Conservation (phyloP, 2,888 invertebrate genomes). For the Meandrusa payeni region DNA sequence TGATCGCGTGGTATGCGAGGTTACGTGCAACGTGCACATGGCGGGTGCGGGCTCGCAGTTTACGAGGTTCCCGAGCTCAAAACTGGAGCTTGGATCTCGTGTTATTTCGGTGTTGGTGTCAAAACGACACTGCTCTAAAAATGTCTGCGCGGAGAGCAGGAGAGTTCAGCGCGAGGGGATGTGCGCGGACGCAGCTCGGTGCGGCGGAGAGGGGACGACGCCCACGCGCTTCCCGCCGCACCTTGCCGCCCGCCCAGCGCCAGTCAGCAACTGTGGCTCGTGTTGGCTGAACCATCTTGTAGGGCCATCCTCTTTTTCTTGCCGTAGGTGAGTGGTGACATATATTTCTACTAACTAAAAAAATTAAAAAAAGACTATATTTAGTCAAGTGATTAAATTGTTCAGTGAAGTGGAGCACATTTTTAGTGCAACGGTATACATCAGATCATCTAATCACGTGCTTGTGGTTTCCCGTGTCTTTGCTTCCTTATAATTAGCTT, state of each 20-base stretch:
- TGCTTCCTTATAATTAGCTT: conserved; percentile 3
- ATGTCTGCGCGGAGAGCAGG: conserved; percentile 56
- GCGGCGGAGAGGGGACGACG: conserved; percentile 48
- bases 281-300: conserved; percentile 84
- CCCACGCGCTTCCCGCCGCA: conserved; percentile 70
- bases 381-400: conserved; percentile 49
- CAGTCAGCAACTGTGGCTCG: conserved; percentile 80
- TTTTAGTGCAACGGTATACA: conserved; percentile 37
- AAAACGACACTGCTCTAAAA: conserved; percentile 78
- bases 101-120: conserved; percentile 79
- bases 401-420: conserved; percentile 66
- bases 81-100: conserved; percentile 61
- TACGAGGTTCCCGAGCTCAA: conserved; percentile 51
- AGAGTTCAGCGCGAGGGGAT: conserved; percentile 34
- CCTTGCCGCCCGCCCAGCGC: conserved; percentile 74
- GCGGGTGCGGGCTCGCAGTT: conserved; percentile 36
- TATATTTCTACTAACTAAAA: conserved; percentile 37
- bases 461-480: conserved; percentile 30
- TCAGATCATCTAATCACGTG: conserved; percentile 42
- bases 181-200: conserved; percentile 31
- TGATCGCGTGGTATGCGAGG: background rate
- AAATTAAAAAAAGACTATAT: conserved; percentile 32
- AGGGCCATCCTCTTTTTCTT: conserved; percentile 78
- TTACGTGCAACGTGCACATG: conserved; percentile 17
- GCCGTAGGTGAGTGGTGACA: conserved; percentile 72